Evolutionary conservation across 2,797 vertebrate species (phyloP).

Genomic region (Pyrocephalus nanus): DNA sequence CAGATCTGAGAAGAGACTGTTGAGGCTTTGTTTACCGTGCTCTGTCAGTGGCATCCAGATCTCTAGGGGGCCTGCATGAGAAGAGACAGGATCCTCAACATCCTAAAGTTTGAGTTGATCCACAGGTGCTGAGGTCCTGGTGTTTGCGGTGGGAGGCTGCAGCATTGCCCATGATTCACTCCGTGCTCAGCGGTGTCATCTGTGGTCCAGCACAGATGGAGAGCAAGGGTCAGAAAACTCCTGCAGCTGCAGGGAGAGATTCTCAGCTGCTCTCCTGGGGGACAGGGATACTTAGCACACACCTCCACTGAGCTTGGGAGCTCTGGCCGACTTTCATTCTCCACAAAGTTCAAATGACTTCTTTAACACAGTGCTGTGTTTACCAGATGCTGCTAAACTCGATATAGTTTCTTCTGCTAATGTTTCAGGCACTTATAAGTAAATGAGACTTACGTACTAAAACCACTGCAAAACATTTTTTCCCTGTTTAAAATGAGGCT

Average conservation of each 20-base stretch:
- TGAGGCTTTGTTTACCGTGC: neutral
- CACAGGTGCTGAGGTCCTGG: neutral
- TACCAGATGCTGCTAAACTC: neutral
- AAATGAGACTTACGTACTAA: neutral
- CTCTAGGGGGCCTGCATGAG: neutral
- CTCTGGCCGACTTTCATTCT: neutral
- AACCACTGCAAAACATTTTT: neutral
- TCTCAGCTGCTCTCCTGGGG: neutral
- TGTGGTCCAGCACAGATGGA: neutral
- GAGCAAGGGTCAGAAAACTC: neutral
- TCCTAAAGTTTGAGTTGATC: neutral
- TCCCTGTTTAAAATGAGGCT: neutral
- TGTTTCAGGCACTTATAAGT: neutral
- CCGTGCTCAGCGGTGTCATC: neutral
- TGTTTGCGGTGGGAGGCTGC: neutral
- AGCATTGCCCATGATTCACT: rapidly evolving
- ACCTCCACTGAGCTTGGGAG: neutral
- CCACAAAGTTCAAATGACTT: neutral
- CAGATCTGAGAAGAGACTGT: neutral
- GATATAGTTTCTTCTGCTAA: neutral
- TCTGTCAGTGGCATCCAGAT: neutral
- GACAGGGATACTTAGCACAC: neutral
- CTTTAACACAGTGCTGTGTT: neutral
- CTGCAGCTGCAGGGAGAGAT: neutral
- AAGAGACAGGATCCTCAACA: neutral